These are phyloP conservation scores for Acheta domesticus DNA, from an alignment of 2,888 invertebrate genomes.

Conservation along the genomic window DNA sequence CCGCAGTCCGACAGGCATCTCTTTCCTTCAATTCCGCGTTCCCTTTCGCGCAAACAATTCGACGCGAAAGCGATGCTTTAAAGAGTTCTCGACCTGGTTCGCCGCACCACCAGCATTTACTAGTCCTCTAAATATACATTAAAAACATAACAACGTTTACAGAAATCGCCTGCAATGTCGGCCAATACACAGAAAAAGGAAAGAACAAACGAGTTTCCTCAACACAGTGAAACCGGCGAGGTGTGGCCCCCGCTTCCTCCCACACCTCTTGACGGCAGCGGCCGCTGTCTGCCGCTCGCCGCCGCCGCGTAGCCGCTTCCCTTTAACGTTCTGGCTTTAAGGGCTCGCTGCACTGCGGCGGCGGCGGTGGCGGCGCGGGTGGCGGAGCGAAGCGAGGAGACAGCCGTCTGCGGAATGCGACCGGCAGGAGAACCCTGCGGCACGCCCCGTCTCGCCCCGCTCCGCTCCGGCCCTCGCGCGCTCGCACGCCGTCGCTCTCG, in stretches of 20 bases:
- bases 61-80: too few relatives aligned
- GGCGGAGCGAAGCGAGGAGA: background rate
- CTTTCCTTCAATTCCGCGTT: too few relatives aligned
- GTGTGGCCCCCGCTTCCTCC: background rate
- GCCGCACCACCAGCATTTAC: background rate
- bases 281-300: background rate
- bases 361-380: background rate
- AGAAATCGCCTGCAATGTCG: background rate
- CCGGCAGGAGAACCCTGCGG: background rate
- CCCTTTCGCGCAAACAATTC: too few relatives aligned
- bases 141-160: slow-evolving; percentile 18
- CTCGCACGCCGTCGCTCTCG: background rate
- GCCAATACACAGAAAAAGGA: background rate
- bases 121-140: background rate
- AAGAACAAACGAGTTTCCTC: background rate
- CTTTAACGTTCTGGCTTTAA: background rate
- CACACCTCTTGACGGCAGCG: background rate
- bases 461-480: background rate
- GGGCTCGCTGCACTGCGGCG: background rate
- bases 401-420: background rate
- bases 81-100: background rate
- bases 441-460: background rate
- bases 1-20: too few relatives aligned
- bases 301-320: background rate
- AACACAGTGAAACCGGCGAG: background rate